Evolutionary conservation across 2,113 vertebrate genomes (phyloP).

Genomic region (Helogale parvula): DNA sequence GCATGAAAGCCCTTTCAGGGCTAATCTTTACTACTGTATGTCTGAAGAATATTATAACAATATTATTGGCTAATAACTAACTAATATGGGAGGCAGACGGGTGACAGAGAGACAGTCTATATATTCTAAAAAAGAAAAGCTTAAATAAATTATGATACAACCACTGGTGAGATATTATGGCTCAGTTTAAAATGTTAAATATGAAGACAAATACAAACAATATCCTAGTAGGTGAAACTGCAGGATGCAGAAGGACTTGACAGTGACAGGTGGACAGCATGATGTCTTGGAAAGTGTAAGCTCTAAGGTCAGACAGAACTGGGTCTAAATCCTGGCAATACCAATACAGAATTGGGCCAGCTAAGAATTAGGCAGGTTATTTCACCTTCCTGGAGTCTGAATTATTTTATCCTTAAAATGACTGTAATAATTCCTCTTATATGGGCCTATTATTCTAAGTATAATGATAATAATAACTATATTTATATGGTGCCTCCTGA

Average conservation of each 20-base stretch:
- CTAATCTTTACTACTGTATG: not conserved
- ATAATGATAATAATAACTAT: not conserved
- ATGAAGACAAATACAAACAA: slow-evolving; percentile 27
- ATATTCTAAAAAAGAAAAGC: slow-evolving; percentile 11
- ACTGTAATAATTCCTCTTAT: not conserved
- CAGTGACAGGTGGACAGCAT: not conserved
- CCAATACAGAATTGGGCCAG: not conserved
- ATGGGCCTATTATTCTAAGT: not conserved
- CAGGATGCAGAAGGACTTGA: not conserved
- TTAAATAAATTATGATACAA: not conserved
- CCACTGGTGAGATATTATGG: not conserved
- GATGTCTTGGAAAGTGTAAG: not conserved
- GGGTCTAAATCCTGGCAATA: not conserved
- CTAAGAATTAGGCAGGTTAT: not conserved
- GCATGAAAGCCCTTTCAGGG: not conserved
- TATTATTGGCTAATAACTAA: not conserved
- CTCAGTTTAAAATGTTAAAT: not conserved
- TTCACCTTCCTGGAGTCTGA: not conserved
- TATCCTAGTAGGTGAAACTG: not conserved
- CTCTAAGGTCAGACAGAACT: not conserved
- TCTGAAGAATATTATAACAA: not conserved
- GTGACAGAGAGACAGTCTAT: not conserved
- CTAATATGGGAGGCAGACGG: not conserved
- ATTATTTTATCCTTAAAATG: slow-evolving; percentile 16
- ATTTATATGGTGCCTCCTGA: slow-evolving; percentile 9